Percentiles rank a stretch among this genome's conserved stretches.
Conservation (phyloP, 1,140 invertebrate species). For the Drosophila bocqueti region DNA sequence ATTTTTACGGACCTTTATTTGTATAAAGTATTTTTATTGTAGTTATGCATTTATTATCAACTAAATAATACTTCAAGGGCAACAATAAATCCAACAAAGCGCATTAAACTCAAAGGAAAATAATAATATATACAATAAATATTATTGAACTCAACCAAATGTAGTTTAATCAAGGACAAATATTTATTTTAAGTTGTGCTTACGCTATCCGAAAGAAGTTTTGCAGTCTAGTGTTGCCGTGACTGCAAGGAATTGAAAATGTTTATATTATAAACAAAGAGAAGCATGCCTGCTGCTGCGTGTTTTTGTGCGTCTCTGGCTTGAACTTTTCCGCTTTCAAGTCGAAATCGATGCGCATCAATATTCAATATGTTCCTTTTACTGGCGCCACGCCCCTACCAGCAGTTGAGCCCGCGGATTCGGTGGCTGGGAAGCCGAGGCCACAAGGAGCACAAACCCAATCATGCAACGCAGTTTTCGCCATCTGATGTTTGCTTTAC, state of each 20-base stretch:
- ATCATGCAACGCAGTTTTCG: slow-evolving; percentile 67
- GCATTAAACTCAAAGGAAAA: background rate
- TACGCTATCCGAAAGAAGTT: background rate
- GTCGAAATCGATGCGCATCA: slow-evolving; percentile 79
- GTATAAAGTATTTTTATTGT: background rate
- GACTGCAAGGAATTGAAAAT: slow-evolving; percentile 70
- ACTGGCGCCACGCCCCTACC: slow-evolving; percentile 52
- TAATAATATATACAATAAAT: background rate
- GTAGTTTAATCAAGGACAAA: background rate
- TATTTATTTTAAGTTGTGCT: background rate
- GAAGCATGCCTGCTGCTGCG: slow-evolving; percentile 15
- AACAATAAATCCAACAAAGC: background rate
- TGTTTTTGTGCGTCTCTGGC: slow-evolving; percentile 26
- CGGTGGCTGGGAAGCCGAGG: background rate
- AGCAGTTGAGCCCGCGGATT: background rate
- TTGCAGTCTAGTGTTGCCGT: slow-evolving; percentile 47
- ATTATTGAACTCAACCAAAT: background rate
- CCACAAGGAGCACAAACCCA: slow-evolving; percentile 62
- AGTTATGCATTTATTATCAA: background rate
- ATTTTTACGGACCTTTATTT: background rate
- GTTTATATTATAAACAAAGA: slow-evolving; percentile 80
- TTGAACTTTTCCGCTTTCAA: slow-evolving; percentile 73
- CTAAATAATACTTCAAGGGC: background rate
- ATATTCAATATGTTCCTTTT: slow-evolving; percentile 81
- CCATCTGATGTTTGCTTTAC: slow-evolving; percentile 81